phyloP scores from a whole-genome alignment of 2,113 vertebrate species.

The Arvicanthis niloticus region DNA sequence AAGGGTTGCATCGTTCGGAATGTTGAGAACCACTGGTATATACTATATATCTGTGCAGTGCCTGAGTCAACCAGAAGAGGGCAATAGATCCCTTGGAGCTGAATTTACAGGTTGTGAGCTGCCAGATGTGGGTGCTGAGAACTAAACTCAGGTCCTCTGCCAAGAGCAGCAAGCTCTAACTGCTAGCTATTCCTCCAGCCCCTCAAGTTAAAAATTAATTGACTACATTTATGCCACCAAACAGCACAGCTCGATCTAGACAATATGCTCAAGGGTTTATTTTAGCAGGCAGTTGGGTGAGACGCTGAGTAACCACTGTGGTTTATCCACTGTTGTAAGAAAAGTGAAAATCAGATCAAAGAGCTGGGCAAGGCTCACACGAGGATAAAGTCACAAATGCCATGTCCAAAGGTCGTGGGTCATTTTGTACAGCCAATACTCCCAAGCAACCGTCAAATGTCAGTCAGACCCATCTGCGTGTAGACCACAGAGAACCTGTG shows the following conservation, averaged over 20 bases:
- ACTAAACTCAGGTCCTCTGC: background rate
- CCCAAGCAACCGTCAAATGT: too few relatives aligned
- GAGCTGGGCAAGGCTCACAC: background rate
- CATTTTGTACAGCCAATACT: background rate
- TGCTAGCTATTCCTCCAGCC: background rate
- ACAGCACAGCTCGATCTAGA: background rate
- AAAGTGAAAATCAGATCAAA: background rate
- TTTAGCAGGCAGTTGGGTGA: background rate
- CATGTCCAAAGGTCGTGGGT: background rate
- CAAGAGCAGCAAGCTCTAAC: background rate
- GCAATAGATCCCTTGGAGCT: background rate
- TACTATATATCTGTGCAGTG: background rate
- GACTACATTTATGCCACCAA: background rate
- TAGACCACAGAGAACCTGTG: background rate
- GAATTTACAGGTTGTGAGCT: background rate
- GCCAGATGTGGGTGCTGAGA: background rate
- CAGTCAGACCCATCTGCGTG: background rate
- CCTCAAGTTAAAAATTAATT: background rate
- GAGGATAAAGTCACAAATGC: background rate
- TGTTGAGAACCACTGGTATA: background rate
- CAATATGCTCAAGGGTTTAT: background rate
- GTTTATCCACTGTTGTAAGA: background rate
- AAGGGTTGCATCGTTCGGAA: background rate
- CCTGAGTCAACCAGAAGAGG: background rate
- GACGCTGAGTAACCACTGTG: background rate